Evolutionary conservation across 2,113 vertebrate genomes (phyloP).

Genomic region (Pontoporia blainvillei): DNA sequence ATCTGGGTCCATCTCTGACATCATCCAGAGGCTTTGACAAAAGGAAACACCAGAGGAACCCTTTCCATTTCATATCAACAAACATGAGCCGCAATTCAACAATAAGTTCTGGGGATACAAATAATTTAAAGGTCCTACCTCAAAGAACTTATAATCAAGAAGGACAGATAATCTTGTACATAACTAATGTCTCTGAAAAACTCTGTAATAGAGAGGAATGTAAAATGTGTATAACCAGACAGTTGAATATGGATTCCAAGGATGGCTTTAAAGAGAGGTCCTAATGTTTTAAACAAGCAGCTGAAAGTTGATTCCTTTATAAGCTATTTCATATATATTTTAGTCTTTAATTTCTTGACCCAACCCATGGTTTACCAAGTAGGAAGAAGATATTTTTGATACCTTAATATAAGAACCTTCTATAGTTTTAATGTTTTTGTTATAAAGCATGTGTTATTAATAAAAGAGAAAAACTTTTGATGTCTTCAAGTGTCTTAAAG

Average conservation of each 20-base stretch:
- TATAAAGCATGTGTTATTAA: constrained; percentile 49
- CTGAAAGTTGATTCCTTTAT: constrained; percentile 44
- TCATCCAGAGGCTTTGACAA: constrained; percentile 37
- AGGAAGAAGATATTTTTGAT: constrained; percentile 49
- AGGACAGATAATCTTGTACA: background rate
- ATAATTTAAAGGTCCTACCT: constrained; percentile 16
- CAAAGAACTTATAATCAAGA: constrained; percentile 1
- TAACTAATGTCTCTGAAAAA: constrained; percentile 37
- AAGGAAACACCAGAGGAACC: constrained; percentile 24
- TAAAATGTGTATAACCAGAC: constrained; percentile 17
- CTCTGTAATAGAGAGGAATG: background rate
- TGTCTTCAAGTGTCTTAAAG: constrained; percentile 33
- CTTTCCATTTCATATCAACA: constrained; percentile 47
- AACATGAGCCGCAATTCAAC: constrained; percentile 39
- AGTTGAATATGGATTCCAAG: constrained; percentile 4
- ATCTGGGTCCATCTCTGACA: constrained; percentile 24
- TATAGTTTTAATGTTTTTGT: constrained; percentile 38
- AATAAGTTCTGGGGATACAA: background rate
- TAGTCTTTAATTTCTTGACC: background rate
- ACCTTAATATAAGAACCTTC: constrained; percentile 25
- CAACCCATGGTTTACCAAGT: constrained; percentile 8
- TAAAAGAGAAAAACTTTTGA: constrained; percentile 7
- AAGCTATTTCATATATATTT: constrained; percentile 36
- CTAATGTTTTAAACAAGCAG: constrained; percentile 31
- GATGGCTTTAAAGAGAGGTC: constrained; percentile 28